These are phyloP conservation scores for Perca schrenkii DNA, from an alignment of 2,113 vertebrate genomes.

Conservation along the genomic window DNA sequence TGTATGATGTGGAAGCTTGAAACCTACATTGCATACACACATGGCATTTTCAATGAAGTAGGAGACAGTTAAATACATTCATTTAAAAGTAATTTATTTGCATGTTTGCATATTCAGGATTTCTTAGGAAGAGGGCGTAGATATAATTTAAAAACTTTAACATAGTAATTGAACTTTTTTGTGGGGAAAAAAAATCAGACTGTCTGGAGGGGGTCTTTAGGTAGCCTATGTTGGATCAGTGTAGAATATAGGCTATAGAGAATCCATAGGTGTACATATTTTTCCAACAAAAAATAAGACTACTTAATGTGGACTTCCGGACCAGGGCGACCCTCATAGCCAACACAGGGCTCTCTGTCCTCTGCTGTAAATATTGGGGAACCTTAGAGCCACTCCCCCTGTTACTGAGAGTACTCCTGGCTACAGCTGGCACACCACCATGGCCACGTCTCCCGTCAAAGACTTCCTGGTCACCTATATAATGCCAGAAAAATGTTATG, in stretches of 20 bases:
- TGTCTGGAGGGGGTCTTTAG: not conserved
- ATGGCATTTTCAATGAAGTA: not conserved
- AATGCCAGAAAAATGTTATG: constrained; percentile 88
- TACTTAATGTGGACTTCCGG: not conserved
- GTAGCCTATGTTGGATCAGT: too few relatives aligned
- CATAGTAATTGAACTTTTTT: not conserved
- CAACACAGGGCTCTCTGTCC: not conserved
- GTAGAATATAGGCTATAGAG: too few relatives aligned
- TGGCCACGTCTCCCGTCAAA: constrained; percentile 66
- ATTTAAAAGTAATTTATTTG: not conserved
- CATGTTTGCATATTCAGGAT: not conserved
- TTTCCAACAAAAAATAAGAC: too few relatives aligned
- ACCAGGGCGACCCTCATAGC: not conserved
- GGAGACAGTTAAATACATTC: not conserved
- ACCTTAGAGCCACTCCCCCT: constrained; percentile 40
- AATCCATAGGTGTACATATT: not conserved
- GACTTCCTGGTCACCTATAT: constrained; percentile 81
- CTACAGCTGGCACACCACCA: constrained; percentile 34
- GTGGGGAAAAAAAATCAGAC: not conserved
- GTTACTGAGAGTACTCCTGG: not conserved
- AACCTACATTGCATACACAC: not conserved
- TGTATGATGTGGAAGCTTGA: not conserved
- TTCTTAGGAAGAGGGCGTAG: not conserved
- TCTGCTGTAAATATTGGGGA: constrained; percentile 6
- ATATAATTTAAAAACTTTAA: not conserved